Base-by-base conservation (phyloP, 2,888 invertebrate genomes). In the Chelonus formosanus region DNA sequence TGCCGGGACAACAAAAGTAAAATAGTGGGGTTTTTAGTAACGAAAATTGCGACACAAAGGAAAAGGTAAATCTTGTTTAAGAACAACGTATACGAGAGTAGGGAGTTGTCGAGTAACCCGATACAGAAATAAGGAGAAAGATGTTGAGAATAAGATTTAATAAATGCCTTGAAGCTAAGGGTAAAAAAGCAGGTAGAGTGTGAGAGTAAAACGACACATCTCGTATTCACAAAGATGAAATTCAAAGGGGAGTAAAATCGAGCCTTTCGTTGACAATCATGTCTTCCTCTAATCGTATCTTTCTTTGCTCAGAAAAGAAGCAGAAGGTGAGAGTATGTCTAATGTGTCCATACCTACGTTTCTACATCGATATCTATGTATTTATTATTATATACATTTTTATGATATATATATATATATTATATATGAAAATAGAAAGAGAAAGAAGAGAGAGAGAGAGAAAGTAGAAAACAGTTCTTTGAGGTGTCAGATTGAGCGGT, bases 91-190 rank as follows among this genome's bases (percentile, higher is more conserved):
- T 40, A 55, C 36, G 40, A 20, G 20, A 43, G 50, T 20, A 47
- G 71, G 63, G 10, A 63, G 43, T 48, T 50, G 63, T 58, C 60
- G 63, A 72, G 78, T 77, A 80, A 79, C 73, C 70, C 68, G 78
- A 78, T 75, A 73, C 72, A 71, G 71, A 67, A 65, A 47, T 67
- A 63, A 70, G 62, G 62, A 65, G 65, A 67, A 53, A 65, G 63
- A 50, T 63, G 79, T 76, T 71, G 73, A 74, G 76, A 76, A 76
- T 70, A 71, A 78, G 80, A 81, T 81, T 81, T 79, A 81, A 81
- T 80, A 82, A 80, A 80, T 77, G 75, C 73, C 71, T 69, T 4
- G 50, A 31, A 40, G 59, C 73, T 67, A 32, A 65, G 63, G 65
- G 63, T 63, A 63, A 55, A 50, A 59, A 61, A 63, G 60, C 54